These are phyloP conservation scores for Heliornis fulica DNA, from an alignment of 2,113 vertebrate genomes.

Conservation along the genomic window DNA sequence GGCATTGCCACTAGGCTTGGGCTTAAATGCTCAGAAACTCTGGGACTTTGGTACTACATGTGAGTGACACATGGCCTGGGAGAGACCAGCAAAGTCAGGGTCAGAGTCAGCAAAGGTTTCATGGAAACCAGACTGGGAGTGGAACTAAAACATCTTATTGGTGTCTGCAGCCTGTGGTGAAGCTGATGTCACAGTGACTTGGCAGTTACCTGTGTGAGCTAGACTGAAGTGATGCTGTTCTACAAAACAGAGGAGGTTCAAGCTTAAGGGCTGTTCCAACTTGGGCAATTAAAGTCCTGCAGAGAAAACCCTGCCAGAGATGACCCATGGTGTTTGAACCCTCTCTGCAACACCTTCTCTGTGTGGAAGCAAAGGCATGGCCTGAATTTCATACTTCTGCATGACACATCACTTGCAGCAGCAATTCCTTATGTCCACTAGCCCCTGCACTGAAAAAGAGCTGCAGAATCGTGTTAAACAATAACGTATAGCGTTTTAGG, in stretches of 20 bases:
- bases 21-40: not conserved
- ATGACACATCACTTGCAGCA: not conserved
- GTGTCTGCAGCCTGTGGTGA: not conserved
- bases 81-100: not conserved
- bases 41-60: not conserved
- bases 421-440: not conserved
- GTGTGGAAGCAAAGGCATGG: not conserved
- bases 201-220: not conserved
- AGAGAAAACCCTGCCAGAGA: not conserved
- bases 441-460: not conserved
- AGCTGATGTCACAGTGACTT: not conserved
- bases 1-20: not conserved
- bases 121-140: not conserved
- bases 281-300: not conserved
- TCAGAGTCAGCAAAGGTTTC: not conserved
- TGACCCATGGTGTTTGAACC: not conserved
- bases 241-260: not conserved
- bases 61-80: not conserved
- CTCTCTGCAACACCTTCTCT: not conserved
- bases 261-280: not conserved
- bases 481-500: not conserved
- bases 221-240: not conserved
- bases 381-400: not conserved
- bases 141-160: not conserved
- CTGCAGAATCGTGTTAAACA: not conserved